Evolutionary conservation across 2,113 vertebrate genomes (phyloP).

Genomic region (Chionodraco myersi): DNA sequence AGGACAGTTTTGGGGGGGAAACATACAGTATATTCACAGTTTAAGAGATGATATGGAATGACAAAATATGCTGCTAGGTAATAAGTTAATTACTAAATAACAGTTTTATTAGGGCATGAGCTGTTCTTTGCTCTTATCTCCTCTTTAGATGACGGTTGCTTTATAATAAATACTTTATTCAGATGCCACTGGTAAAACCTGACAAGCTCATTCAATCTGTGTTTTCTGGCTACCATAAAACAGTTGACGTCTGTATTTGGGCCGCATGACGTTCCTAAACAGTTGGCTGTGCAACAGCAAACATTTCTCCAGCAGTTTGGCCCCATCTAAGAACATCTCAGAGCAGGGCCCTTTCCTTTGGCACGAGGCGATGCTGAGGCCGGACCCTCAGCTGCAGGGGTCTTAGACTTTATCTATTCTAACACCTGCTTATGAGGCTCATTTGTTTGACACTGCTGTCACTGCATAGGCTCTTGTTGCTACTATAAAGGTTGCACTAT

Average conservation of each 20-base stretch:
- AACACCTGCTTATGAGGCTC: constrained; percentile 16
- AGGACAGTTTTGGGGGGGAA: background rate
- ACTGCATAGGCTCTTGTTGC: constrained; percentile 8
- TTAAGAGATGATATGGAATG: background rate
- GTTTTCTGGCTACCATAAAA: constrained; percentile 13
- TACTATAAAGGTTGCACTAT: constrained; percentile 15
- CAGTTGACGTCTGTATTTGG: constrained; percentile 18
- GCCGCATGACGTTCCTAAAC: constrained; percentile 27
- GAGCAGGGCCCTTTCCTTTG: constrained; percentile 64
- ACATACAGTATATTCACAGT: background rate
- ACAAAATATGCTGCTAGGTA: constrained; percentile 11
- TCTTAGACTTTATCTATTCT: constrained; percentile 51
- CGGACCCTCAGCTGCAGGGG: constrained; percentile 16
- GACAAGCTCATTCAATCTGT: constrained; percentile 20
- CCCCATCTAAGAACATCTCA: constrained; percentile 19
- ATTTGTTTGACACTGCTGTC: constrained; percentile 39
- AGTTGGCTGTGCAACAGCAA: constrained; percentile 36
- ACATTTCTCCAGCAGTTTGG: constrained; percentile 39
- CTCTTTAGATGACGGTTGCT: constrained; percentile 5
- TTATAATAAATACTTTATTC: constrained; percentile 16
- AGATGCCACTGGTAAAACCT: constrained; percentile 10
- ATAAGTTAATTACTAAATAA: constrained; percentile 19
- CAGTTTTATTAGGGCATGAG: constrained; percentile 16
- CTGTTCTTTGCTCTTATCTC: constrained; percentile 20
- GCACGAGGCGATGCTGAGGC: constrained; percentile 43